Base-by-base conservation (phyloP, 2,113 vertebrate species). In the Ptilorrhoa leucosticta region DNA sequence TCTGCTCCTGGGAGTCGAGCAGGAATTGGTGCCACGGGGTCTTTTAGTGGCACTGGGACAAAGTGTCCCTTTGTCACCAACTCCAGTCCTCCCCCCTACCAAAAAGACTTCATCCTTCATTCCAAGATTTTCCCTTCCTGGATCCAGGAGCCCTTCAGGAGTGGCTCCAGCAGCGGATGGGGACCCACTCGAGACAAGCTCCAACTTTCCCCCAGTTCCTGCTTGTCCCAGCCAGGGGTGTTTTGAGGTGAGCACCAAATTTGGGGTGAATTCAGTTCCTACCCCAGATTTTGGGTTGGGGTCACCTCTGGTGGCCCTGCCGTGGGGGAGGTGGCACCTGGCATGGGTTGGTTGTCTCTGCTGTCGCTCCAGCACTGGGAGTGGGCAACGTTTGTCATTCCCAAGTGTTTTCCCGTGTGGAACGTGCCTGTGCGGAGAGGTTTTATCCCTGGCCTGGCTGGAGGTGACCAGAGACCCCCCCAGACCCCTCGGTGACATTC, bases 71-170 rank as follows among this genome's bases (percentile, higher is more conserved):
- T 72, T 87, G 68, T 13, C 58, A 23, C 13, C 26, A 8, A 5
- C 19, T 14, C 45, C 13, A 35, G 9, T 12, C 23, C 21, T 87
- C 7, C 11, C 16, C 3, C 2, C 11, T 28, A 16, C 6, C 35
- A n/a, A 14, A 11, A 6, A 48, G 57, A 7, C 8, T 23, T 33
- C 23, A 1, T 3, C 3, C 15, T 28, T 70, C 0, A 0, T 17
- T 39, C 42, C 28, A 7, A 2, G 22, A 5, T 64, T 68, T 88
- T 35, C 28, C 11, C 4, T 86, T 86, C 33, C 40, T 27, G 39
- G 30, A 10, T 45, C 50, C n/a, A 1, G 39, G 75, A 90, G 18
- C 20, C 42, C 30, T 50, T 37, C 30, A 23, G 78, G 54, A 33
- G 4, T 6, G 13, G 15, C 42, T 72, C 26, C 23, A 42, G 63